phyloP scores from a whole-genome alignment of 2,888 invertebrate species.

The Campoplex nolae region DNA sequence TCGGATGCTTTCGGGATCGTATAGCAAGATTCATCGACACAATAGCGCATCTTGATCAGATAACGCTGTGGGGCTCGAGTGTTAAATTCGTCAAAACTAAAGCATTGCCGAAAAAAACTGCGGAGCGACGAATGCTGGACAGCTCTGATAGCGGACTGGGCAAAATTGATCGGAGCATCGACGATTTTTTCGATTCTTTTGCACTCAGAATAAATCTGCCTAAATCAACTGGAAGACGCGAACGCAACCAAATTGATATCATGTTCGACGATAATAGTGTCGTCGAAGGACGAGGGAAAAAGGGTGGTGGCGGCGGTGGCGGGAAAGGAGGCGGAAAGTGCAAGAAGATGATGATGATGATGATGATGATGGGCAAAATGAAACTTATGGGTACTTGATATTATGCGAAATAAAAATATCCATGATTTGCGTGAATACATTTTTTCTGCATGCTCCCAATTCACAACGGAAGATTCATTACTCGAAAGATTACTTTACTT shows the following conservation, averaged over 20 bases:
- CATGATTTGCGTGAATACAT: not conserved
- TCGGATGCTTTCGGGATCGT: slow-evolving; percentile 87
- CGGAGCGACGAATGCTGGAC: slow-evolving; percentile 69
- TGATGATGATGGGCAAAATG: slow-evolving; percentile 88
- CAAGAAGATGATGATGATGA: slow-evolving; percentile 88
- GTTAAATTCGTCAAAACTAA: slow-evolving; percentile 86
- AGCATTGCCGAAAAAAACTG: slow-evolving; percentile 46
- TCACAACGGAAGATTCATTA: too few species aligned
- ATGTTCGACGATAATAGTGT: slow-evolving; percentile 79
- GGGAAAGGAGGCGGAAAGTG: slow-evolving; percentile 83
- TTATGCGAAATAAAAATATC: not conserved
- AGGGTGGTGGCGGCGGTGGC: slow-evolving; percentile 81
- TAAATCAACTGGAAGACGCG: slow-evolving; percentile 76
- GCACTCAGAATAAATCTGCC: slow-evolving; percentile 84
- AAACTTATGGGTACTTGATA: slow-evolving; percentile 86
- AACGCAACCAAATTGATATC: slow-evolving; percentile 81
- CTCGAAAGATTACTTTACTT: too few species aligned
- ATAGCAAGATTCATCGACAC: slow-evolving; percentile 86
- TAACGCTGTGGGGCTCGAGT: slow-evolving; percentile 86
- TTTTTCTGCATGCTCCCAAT: not conserved
- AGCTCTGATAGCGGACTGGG: slow-evolving; percentile 81
- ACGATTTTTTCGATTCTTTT: slow-evolving; percentile 87
- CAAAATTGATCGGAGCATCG: slow-evolving; percentile 86
- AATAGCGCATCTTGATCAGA: slow-evolving; percentile 86
- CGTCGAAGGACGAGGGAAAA: slow-evolving; percentile 82